Base-by-base conservation (phyloP, 2,888 invertebrate genomes). In the Drosophila phalerata region DNA sequence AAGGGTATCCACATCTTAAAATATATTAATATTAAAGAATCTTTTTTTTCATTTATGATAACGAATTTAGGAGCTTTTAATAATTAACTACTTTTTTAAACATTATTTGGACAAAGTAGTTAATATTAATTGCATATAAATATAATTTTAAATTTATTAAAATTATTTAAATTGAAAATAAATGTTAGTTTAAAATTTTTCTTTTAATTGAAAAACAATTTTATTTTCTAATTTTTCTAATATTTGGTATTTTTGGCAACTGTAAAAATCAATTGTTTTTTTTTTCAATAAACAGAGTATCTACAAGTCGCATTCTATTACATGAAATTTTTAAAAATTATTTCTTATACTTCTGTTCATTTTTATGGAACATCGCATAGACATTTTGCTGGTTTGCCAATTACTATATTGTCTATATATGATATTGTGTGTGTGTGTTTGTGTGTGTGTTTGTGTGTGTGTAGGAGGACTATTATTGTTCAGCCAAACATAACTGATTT, bases 401-500 rank as follows among this genome's bases (percentile, higher is more conserved):
- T 83, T 80, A 82, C 73, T 76, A 55, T 76, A 70, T 82, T 82
- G 79, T 85, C 69, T 75, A 64, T 69, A 64, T 52, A n/a, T n/a
- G n/a, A n/a, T n/a, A n/a, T n/a, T 47, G 57, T 43, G 19, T 64
- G 60, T 42, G 57, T 51, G 52, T 43, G 38, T 38, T 52, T 32
- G 48, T 62, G 37, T 47, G 49, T 55, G 30, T 37, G 30, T 48
- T 51, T 38, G 64, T 65, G 64, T 37, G 62, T 51, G 53, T 30
- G 49, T 19, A 6, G 34, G 19, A 22, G 19, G 61, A 43, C 79
- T 61, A 68, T 81, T 79, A 80, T 79, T 64, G 78, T 25, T 69
- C 66, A 75, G 30, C 64, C 71, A 66, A 79, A 82, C 68, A 84
- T 81, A 74, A 74, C 81, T 81, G 79, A 81, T 84, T 81, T 79